Evolutionary conservation across 1,140 invertebrate species (phyloP).

Genomic region (Lethrus apterus): DNA sequence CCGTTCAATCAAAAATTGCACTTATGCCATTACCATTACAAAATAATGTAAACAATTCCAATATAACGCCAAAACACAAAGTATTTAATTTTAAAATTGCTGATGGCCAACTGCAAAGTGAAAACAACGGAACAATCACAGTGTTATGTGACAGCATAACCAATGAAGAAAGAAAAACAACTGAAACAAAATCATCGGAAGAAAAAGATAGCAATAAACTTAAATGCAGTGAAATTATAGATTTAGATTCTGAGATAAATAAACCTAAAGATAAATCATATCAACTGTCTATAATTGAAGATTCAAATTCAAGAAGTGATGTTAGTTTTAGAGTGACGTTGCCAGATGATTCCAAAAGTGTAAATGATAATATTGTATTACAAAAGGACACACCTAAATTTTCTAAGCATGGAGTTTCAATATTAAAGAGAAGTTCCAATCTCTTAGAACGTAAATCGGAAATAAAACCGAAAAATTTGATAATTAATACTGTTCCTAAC

Average conservation of each 20-base stretch:
- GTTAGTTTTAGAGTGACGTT: constrained; percentile 17
- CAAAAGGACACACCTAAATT: constrained; percentile 24
- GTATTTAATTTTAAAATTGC: constrained; percentile 51
- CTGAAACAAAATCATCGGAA: background rate
- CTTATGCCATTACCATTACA: constrained; percentile 45
- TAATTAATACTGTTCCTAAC: constrained; percentile 15
- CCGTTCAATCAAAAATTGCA: constrained; percentile 43
- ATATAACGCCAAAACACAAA: constrained; percentile 38
- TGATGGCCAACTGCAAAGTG: constrained; percentile 45
- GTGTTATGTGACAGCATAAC: constrained; percentile 36
- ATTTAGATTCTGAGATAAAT: constrained; percentile 27
- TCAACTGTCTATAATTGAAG: constrained; percentile 34
- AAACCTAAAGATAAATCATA: constrained; percentile 29
- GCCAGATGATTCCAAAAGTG: constrained; percentile 10
- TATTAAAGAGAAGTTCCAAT: constrained; percentile 34
- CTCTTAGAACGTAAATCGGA: constrained; percentile 22
- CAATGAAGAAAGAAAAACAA: constrained; percentile 16
- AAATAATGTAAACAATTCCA: constrained; percentile 25
- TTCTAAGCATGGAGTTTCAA: constrained; percentile 34
- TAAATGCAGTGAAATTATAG: constrained; percentile 23
- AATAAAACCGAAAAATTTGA: constrained; percentile 16
- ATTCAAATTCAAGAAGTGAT: constrained; percentile 31
- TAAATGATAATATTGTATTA: background rate
- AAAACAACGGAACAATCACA: constrained; percentile 45
- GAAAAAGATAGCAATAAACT: constrained; percentile 17